phyloP scores from a whole-genome alignment of 1,140 invertebrate genomes.

The Brachionus sp. region DNA sequence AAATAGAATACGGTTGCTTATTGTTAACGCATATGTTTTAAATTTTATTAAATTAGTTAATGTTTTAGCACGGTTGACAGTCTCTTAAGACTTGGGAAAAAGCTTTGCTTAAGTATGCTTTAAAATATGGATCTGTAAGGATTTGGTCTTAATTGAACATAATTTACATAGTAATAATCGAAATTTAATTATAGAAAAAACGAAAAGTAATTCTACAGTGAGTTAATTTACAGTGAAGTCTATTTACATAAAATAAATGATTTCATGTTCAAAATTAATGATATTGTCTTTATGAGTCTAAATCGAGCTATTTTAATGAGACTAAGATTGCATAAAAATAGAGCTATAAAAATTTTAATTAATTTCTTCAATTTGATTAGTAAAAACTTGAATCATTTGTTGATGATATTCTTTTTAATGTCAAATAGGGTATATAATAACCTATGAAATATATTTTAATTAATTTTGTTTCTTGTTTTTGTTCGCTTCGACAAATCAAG shows the following conservation, averaged over 20 bases:
- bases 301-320: not conserved
- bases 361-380: conserved; percentile 1
- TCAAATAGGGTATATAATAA: conserved; percentile 13
- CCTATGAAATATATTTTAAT: conserved; percentile 37
- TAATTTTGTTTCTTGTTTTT: conserved; percentile 9
- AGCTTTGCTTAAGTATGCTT: not conserved
- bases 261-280: conserved; percentile 36
- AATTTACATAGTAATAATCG: conserved; percentile 39
- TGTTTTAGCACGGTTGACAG: not conserved
- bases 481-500: not conserved
- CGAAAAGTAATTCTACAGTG: conserved; percentile 16
- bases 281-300: conserved; percentile 1
- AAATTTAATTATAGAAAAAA: conserved; percentile 33
- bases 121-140: not conserved
- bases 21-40: not conserved
- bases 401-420: not conserved
- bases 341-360: not conserved
- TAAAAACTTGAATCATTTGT: not conserved
- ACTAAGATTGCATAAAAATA: not conserved
- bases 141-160: not conserved
- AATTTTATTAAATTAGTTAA: not conserved
- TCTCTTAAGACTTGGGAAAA: not conserved
- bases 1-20: too few species aligned
- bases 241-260: conserved; percentile 38
- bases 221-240: not conserved